Evolutionary conservation across 2,113 vertebrate species (phyloP).

Genomic region (Lepidiolamprologus cunningtoni): DNA sequence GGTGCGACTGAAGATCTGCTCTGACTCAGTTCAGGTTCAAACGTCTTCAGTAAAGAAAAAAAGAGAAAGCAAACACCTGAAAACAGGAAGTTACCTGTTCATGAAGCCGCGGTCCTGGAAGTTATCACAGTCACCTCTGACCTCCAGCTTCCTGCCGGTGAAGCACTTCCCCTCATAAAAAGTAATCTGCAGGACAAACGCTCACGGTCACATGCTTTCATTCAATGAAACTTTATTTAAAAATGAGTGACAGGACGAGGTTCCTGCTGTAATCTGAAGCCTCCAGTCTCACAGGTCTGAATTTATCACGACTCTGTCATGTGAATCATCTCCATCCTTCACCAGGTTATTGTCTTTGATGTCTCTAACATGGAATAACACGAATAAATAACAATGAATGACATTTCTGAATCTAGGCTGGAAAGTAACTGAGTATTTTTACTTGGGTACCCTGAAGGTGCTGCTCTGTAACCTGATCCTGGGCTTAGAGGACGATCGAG

Average conservation of each 20-base stretch:
- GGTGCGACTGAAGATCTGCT: neutral
- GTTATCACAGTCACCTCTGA: constrained; percentile 82
- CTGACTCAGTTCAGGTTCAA: neutral
- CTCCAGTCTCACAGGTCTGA: neutral
- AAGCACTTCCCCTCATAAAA: constrained; percentile 88
- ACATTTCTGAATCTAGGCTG: neutral
- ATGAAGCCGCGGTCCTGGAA: constrained; percentile 88
- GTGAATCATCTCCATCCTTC: neutral
- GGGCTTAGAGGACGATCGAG: neutral
- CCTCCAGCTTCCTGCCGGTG: constrained; percentile 83
- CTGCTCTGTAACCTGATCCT: neutral
- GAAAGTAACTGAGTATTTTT: neutral
- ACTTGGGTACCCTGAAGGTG: neutral
- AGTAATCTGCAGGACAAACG: constrained; percentile 68
- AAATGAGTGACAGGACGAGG: accelerated
- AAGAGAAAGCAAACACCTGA: neutral
- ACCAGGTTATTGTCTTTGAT: neutral
- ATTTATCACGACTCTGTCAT: neutral
- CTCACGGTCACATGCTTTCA: accelerated
- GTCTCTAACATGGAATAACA: neutral
- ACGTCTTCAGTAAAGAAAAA: neutral
- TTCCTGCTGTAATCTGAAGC: neutral
- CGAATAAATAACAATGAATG: neutral
- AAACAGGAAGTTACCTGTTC: constrained; percentile 57
- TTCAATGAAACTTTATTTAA: neutral